Base-by-base conservation (phyloP, 2,888 invertebrate genomes). In the Synergus gifuensis region DNA sequence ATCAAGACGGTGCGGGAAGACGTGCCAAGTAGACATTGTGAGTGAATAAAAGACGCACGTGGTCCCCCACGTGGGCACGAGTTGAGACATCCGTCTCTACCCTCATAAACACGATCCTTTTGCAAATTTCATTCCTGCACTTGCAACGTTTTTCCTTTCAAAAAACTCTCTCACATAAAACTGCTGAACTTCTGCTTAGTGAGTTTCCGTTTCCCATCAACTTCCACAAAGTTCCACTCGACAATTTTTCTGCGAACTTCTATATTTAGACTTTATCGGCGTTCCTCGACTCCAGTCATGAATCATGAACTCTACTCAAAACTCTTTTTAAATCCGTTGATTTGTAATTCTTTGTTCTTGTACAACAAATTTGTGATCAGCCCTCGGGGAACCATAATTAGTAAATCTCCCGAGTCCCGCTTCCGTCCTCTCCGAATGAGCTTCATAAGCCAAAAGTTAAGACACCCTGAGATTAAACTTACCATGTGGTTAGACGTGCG, bases 401-500 rank as follows among this genome's bases (percentile, higher is more conserved):
- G 18, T 12, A 42, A 66, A 42, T 42, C 60, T 22, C 22, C 28
- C 14, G 18, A 28, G 60, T 14, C 12, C 42, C 11, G 4, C 66
- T 62, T 62, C 14, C 22, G 12, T 66, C 66, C 66, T 14, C 9
- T 73, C n/a, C 12, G n/a, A 73, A 54, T 54, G n/a, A 73, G 60
- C 11, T 11, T 12, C 22, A 12, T 4, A 5, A 28, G 5, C 14
- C 12, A 8, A 62, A 28, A 14, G 60, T 69, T 36, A 69, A 49
- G 22, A 46, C 73, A 49, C 49, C 36, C n/a, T 54, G 54, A n/a
- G 73, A 83, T 81, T 80, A 76, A 83, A 80, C 83, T 77, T 79
- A 79, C 77, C 84, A 78, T 83, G 80, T 78, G 85, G 88, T 90
- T 89, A 92, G 83, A 90, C 92, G 85, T 92, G 92, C 80, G 92